Base-by-base conservation (phyloP, 1,140 invertebrate species). In the Leptoteleia sp. region DNA sequence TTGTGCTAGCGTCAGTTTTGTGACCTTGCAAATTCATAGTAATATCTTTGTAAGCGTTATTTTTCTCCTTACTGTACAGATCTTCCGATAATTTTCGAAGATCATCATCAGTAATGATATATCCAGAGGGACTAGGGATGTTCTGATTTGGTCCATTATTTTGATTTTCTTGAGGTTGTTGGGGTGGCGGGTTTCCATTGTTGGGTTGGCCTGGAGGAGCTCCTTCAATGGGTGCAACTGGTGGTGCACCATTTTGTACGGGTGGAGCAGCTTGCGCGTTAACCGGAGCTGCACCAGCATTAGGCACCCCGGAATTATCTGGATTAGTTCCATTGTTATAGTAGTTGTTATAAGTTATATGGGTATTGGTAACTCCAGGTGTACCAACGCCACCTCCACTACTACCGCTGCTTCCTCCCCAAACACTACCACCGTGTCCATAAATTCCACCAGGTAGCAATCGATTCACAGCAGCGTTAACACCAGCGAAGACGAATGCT, bases 301-400 rank as follows among this genome's bases (percentile, higher is more conserved):
- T 54, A 27, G 17, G 2, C 4, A 12, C 15, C 12, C 16, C 16
- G 29, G 38, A n/a, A 67, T 50, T 45, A 11, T 72, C 78, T 0
- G 79, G 22, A 33, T 4, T 59, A 3, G 81, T 82, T n/a, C 82
- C 83, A 65, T 89, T 88, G 42, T 89, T 85, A 19, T 89, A 89
- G 47, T 89, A 89, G 68, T 89, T 90, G 15, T 89, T 90, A 40
- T 89, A 89, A 0, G 86, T 88, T 8, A 89, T 87, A 15, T 89
- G 73, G 0, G 89, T 90, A 16, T 85, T 82, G 4, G 83, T 78
- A 1, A 80, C 72, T 0, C 75, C 73, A 38, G 83, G 82, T 13
- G 81, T 76, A 13, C 65, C 80, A 7, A 68, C 80, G 8, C 15
- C 59, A n/a, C 22, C 40, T 3, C 16, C 45, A 4, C 31, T n/a